Evolutionary conservation across 2,797 vertebrate species (phyloP).

Genomic region (Artibeus lituratus): DNA sequence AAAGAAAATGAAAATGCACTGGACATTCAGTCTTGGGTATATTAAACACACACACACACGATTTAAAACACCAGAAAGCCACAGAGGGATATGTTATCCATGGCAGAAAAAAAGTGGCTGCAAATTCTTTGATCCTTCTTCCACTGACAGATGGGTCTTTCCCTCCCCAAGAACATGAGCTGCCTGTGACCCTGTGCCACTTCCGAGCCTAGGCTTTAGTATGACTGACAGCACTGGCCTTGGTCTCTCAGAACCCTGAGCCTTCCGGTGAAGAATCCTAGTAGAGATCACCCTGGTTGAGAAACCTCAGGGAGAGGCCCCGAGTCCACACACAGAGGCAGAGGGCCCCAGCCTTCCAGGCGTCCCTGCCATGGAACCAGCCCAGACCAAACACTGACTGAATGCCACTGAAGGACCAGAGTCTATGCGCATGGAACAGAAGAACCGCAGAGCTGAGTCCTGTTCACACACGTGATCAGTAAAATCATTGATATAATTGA

Average conservation of each 20-base stretch:
- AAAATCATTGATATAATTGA: not conserved
- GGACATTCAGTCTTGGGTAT: not conserved
- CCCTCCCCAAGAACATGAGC: not conserved
- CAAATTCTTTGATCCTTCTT: not conserved
- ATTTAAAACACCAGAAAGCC: not conserved
- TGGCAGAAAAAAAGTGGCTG: not conserved
- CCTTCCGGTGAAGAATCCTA: not conserved
- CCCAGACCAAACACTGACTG: not conserved
- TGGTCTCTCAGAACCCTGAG: not conserved
- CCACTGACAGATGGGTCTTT: not conserved
- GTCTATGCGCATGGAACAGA: not conserved
- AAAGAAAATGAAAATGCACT: not conserved
- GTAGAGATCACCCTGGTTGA: not conserved
- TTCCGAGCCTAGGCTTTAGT: not conserved
- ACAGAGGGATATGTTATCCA: not conserved
- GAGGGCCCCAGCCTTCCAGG: not conserved
- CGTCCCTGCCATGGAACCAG: not conserved
- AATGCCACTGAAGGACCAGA: not conserved
- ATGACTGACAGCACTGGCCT: not conserved
- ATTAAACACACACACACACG: not conserved
- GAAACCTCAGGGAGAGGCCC: not conserved
- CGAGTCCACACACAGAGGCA: not conserved
- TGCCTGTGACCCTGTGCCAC: not conserved
- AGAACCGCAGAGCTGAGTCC: not conserved
- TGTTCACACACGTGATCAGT: not conserved